phyloP scores from a whole-genome alignment of 2,113 vertebrate species.

The Rissa tridactyla region DNA sequence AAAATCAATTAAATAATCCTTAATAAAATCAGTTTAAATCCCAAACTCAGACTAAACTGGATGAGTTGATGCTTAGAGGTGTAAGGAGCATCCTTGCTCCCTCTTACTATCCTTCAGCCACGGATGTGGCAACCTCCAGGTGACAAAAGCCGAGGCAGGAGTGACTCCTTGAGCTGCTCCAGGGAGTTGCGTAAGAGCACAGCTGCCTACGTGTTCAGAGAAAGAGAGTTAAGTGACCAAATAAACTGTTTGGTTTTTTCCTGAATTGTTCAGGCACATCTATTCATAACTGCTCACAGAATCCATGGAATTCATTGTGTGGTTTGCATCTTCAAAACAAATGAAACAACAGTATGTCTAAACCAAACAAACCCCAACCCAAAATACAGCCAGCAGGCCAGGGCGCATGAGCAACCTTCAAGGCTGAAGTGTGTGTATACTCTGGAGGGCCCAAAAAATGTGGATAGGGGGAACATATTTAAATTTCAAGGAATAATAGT shows the following conservation, averaged over 20 bases:
- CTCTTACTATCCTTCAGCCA: neutral
- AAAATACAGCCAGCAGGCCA: conserved; percentile 27
- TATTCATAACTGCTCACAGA: conserved; percentile 29
- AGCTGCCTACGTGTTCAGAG: neutral
- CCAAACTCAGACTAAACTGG: neutral
- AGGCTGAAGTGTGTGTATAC: conserved; percentile 29
- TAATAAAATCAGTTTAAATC: neutral
- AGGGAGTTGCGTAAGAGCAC: neutral
- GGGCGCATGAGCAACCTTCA: conserved; percentile 26
- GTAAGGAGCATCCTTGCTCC: neutral
- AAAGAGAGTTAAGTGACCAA: neutral
- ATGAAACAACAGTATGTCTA: conserved; percentile 62
- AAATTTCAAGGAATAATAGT: conserved; percentile 9
- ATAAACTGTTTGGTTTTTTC: neutral
- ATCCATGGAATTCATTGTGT: conserved; percentile 60
- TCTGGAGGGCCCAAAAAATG: conserved; percentile 34
- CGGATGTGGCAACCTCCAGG: neutral
- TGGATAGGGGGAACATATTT: neutral
- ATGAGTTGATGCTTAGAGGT: neutral
- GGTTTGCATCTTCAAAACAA: conserved; percentile 68
- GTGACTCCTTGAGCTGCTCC: accelerated
- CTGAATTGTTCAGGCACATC: conserved; percentile 28
- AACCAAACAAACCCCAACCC: conserved; percentile 58
- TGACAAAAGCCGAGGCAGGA: neutral
- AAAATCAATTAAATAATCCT: neutral